Base-by-base conservation (phyloP, 2,888 invertebrate species). In the Carpatolechia fugitivella region DNA sequence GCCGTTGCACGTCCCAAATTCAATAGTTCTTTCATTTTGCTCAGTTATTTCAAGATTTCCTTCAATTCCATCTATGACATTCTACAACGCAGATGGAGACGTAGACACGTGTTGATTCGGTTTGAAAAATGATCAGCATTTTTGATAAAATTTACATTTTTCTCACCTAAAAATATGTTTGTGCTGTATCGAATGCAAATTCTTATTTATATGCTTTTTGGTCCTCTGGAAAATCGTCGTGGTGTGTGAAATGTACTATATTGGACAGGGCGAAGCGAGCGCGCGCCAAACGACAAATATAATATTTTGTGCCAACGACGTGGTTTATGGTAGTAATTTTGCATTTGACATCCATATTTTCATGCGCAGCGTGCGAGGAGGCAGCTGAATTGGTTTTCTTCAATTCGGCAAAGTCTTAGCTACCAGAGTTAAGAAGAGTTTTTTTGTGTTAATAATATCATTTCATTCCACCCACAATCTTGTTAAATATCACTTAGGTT, bases 131-230 rank as follows among this genome's bases (percentile, higher is more conserved):
- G 49, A 49, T 35, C 14, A 49, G 44, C 24, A 44, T 24, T 44
- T 44, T 44, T 44, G 24, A 44, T 44, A 44, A 44, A 44, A 44
- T 44, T 44, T 24, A 20, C 20, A 44, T 29, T 24, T 44, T 29
- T 44, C 29, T 11, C n/a, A 20, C 24, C 44, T 44, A 44, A 44
- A 62, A 59, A 68, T 64, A 68, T 65, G 72, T 71, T 70, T 68
- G 59, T 65, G 61, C 62, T 66, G 75, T 72, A 76, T 72, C 68
- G 68, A 74, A 80, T 71, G 74, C 72, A 77, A 76, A 80, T 80
- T 73, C 70, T 69, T 72, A 79, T 82, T 80, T 79, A 74, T 72
- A 60, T 64, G 64, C 68, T 72, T 70, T 63, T 53, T 60, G 66
- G 68, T 68, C 68, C 72, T 67, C 67, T 64, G 65, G 67, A 69